Base-by-base conservation (phyloP, 2,888 invertebrate species). In the Polymixis lichenea region DNA sequence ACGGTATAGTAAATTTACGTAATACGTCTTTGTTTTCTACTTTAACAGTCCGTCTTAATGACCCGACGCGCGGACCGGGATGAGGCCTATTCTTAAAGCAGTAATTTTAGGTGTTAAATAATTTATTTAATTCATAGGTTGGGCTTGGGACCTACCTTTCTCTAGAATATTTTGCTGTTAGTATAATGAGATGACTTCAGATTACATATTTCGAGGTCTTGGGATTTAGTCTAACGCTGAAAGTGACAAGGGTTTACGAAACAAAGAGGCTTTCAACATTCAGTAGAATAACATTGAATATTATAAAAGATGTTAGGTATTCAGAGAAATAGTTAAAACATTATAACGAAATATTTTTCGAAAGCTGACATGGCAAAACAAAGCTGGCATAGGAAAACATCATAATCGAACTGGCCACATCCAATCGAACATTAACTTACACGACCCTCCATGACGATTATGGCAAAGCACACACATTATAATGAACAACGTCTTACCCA, bases 1-100 rank as follows among this genome's bases (percentile, higher is more conserved):
- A 93, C 89, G 89, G 88, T 89, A 86, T 88, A 86, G 89, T 91
- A 90, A 89, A 91, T 90, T 90, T 87, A 82, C 83, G 88, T 87
- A 88, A 91, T 91, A 92, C 81, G 84, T 91, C 89, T 92, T 88
- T 89, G 90, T 90, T 90, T 88, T 76, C 69, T 87, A 83, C 86
- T 89, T 89, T 87, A 87, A 88, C 75, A 84, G 86, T 82, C 84
- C 68, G 51, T 85, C 87, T 89, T 90, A 89, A 90, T 90, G 87
- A 85, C 69, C 75, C 75, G 56, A 51, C 61, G 66, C 62, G 74
- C 77, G 61, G 43, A 67, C 25, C n/a, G 60, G 43, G 51, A 69
- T 66, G 66, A 76, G 51, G 61, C 66, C 58, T 62, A 82, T 77
- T 81, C 74, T 70, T 77, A 58, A 64, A 58, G 67, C 74, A 74